Percentiles rank a stretch among this genome's conserved stretches.
Evolutionary conservation across 35 echinoderm and acorn worm species (phyloP).

Genomic region (Stichopus chloronotus): DNA sequence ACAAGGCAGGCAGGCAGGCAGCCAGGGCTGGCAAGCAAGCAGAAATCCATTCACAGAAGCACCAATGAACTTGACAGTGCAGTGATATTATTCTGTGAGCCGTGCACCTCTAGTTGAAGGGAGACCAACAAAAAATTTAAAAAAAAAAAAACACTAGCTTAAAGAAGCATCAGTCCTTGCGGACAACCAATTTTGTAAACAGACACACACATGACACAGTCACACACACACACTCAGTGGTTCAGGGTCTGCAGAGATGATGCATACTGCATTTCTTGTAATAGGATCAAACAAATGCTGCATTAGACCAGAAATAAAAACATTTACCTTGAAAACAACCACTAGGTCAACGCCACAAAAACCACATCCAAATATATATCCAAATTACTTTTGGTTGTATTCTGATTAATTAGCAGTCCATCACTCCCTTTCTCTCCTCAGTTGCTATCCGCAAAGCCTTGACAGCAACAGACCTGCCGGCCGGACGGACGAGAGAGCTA

Average conservation of each 20-base stretch:
- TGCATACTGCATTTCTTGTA: too few species aligned
- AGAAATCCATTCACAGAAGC: too few species aligned
- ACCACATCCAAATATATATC: constrained; percentile 34
- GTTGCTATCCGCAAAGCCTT: not conserved
- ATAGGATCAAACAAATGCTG: not conserved
- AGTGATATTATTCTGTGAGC: too few species aligned
- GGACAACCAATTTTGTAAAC: too few species aligned
- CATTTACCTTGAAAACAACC: constrained; percentile 35
- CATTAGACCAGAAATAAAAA: constrained; percentile 14
- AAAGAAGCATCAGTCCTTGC: too few species aligned
- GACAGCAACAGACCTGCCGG: not conserved
- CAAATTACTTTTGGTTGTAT: constrained; percentile 1
- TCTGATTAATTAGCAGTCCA: constrained; percentile 26
- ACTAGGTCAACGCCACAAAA: constrained; percentile 7
- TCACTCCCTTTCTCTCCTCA: too few species aligned
- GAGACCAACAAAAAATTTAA: too few species aligned
- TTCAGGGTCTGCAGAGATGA: not conserved
- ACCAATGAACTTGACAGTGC: too few species aligned
- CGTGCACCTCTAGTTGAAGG: too few species aligned
- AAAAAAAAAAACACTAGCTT: too few species aligned
- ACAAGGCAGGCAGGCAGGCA: too few species aligned
- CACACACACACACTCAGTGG: not conserved
- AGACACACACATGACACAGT: not conserved
- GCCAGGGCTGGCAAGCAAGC: too few species aligned
- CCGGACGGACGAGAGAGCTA: not conserved